phyloP scores from a whole-genome alignment of 1,140 invertebrate genomes.

The Drosophila pectinifera region DNA sequence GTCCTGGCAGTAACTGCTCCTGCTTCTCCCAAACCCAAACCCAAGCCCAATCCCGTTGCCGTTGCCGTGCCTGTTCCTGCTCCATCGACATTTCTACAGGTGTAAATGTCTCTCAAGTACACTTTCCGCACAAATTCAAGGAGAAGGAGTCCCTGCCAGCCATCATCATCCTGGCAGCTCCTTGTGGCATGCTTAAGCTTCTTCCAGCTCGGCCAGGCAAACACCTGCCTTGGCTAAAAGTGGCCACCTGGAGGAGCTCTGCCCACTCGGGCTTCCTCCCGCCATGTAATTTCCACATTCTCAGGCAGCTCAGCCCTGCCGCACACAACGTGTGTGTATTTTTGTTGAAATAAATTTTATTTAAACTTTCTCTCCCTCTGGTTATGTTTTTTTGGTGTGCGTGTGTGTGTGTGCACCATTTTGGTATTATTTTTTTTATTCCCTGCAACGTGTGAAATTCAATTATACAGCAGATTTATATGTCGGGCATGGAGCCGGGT shows the following conservation, averaged over 20 bases:
- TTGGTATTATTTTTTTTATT: conserved; percentile 38
- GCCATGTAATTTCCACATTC: conserved; percentile 72
- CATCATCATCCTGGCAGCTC: conserved; percentile 23
- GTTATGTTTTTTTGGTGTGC: conserved; percentile 38
- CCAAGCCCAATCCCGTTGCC: background rate
- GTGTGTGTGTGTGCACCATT: conserved; percentile 32
- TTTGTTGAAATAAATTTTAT: conserved; percentile 84
- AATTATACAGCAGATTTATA: conserved; percentile 81
- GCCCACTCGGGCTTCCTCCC: background rate
- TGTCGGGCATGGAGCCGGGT: conserved; percentile 63
- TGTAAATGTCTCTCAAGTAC: conserved; percentile 70
- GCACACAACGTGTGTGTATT: conserved; percentile 51
- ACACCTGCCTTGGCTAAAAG: conserved; percentile 52
- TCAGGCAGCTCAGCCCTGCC: conserved; percentile 37
- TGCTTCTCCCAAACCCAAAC: background rate
- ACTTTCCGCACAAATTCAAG: conserved; percentile 28
- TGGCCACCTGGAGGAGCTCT: conserved; percentile 44
- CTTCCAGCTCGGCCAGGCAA: conserved; percentile 35
- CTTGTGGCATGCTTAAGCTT: conserved; percentile 40
- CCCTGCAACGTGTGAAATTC: conserved; percentile 78
- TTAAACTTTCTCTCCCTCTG: conserved; percentile 73
- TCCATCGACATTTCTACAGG: conserved; percentile 69
- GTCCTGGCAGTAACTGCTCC: conserved; percentile 11
- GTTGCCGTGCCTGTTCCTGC: background rate
- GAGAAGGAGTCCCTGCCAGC: conserved; percentile 13